Percentiles rank a stretch among this genome's conserved stretches.
Evolutionary conservation across 2,888 invertebrate genomes (phyloP).

Genomic region (Cosmia pyralina): DNA sequence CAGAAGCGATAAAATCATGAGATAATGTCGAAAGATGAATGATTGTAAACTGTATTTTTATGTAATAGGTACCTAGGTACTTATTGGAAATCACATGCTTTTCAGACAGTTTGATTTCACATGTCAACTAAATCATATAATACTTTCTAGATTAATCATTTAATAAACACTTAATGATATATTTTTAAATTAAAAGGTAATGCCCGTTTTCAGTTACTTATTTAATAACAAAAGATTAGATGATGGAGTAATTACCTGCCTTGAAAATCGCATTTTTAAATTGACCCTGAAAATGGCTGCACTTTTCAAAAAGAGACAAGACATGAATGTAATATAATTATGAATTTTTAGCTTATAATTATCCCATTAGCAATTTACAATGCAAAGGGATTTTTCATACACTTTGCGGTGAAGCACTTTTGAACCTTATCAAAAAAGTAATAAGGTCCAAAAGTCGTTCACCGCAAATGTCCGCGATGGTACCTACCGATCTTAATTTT

Average conservation of each 20-base stretch:
- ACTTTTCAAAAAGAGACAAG: neutral
- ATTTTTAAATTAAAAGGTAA: neutral
- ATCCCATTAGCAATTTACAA: neutral
- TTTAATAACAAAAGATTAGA: neutral
- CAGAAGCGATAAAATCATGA: constrained; percentile 54
- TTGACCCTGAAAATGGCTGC: neutral
- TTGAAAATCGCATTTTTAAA: too few species aligned
- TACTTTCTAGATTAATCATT: neutral
- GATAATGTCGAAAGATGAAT: constrained; percentile 78
- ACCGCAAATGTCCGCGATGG: too few species aligned
- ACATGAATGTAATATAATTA: neutral
- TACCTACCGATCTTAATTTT: too few species aligned
- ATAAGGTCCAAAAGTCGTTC: too few species aligned
- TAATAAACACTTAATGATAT: too few species aligned
- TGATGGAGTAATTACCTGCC: too few species aligned
- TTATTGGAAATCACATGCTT: constrained; percentile 67
- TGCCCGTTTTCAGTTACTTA: neutral
- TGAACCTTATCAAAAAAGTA: too few species aligned
- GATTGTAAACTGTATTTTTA: constrained; percentile 62
- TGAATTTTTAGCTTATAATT: neutral
- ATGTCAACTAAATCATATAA: constrained; percentile 45
- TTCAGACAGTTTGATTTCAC: constrained; percentile 50
- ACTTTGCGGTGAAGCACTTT: neutral
- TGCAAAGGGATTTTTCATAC: neutral
- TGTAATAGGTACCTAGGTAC: constrained; percentile 19